Base-by-base conservation (phyloP, 2,888 invertebrate genomes). In the Rutpela maculata region DNA sequence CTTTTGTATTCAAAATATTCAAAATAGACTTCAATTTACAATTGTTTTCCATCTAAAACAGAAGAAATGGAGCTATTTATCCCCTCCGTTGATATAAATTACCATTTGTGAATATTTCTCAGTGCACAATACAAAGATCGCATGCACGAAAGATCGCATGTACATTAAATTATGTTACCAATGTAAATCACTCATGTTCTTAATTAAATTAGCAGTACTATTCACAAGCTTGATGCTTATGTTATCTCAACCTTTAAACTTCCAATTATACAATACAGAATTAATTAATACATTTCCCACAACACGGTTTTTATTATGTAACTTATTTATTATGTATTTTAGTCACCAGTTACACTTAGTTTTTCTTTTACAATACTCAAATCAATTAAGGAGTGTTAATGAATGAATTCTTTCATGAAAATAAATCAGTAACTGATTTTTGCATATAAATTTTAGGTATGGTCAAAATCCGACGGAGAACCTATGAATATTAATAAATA, bases 121-220 rank as follows among this genome's bases (percentile, higher is more conserved):
- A 43, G 43, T 43, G 12, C 43, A 11, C 12, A 43, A 12, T 4
- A n/a, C 50, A 50, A 50, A 50, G 50, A 6, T 50, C 15, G n/a
- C 15, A n/a, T 50, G 15, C 12, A 50, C n/a, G n/a, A 50, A 50
- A 50, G 50, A 6, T 50, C 15, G n/a, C 15, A n/a, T 50, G 15
- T 4, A 50, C 50, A 50, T n/a, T n/a, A n/a, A n/a, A n/a, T 50
- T 15, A 50, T 15, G 50, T 50, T 50, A 50, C 50, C 2, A 50
- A n/a, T n/a, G 12, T n/a, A 50, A 50, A 6, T 50, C 50, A 50
- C 50, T n/a, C 50, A 26, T 19, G 62, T 31, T 38, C 6, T 7
- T 65, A 65, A 65, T 65, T 65, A 43, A 43, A 17, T 65, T 65
- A 65, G n/a, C 43, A 65, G 50, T 59, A 65, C n/a, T 65, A 18